These are phyloP conservation scores for Dasysyrphus tricinctus DNA, from an alignment of 2,888 invertebrate genomes.

Conservation along the genomic window DNA sequence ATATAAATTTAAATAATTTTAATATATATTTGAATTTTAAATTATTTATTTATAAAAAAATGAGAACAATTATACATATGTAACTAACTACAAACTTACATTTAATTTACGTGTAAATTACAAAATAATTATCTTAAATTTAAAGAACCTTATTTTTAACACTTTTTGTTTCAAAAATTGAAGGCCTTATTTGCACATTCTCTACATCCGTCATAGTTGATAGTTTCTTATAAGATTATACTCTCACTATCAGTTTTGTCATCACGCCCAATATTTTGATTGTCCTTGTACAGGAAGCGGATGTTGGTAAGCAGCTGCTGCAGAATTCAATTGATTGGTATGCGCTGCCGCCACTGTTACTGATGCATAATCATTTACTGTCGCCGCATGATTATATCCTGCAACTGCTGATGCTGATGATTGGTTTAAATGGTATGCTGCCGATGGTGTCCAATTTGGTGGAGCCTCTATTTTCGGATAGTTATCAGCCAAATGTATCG, in stretches of 20 bases:
- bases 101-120: background rate
- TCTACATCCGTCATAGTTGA: background rate
- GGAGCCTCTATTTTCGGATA: conserved; percentile 82
- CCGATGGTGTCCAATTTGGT: conserved; percentile 81
- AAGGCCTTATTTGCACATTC: conserved; percentile 63
- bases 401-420: conserved; percentile 80
- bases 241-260: background rate
- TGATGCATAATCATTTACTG: conserved; percentile 79
- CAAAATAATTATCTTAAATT: background rate
- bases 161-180: conserved; percentile 34
- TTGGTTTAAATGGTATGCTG: conserved; percentile 82
- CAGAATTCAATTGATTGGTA: conserved; percentile 78
- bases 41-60: conserved; percentile 1
- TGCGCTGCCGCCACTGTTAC: conserved; percentile 76
- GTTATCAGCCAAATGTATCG: conserved; percentile 81
- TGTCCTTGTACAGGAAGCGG: conserved; percentile 80
- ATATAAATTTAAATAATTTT: conserved; percentile 7
- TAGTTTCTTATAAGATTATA: background rate
- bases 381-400: conserved; percentile 80
- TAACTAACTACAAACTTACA: conserved; percentile 3
- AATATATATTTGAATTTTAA: conserved; percentile 6
- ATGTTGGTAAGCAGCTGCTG: conserved; percentile 81
- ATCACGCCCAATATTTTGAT: conserved; percentile 82
- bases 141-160: conserved; percentile 41
- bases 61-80: conserved; percentile 1